Conservation (phyloP, 2,113 vertebrate genomes). For the Cyanoderma ruficeps region DNA sequence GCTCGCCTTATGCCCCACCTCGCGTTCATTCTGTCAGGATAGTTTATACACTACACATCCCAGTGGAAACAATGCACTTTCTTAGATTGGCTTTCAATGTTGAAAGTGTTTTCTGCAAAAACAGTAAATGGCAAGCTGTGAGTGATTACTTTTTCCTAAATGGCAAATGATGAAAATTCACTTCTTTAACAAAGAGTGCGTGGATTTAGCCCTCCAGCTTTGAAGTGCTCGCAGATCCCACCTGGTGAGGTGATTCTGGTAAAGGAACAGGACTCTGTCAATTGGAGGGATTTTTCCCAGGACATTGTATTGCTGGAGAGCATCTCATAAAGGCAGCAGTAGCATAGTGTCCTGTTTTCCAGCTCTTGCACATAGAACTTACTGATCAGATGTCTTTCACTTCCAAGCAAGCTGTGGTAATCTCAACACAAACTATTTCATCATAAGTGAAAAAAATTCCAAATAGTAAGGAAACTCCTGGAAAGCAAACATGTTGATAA, state of each 20-base stretch:
- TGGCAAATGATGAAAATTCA: background rate
- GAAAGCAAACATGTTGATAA: background rate
- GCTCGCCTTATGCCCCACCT: rapidly evolving
- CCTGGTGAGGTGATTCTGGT: rapidly evolving
- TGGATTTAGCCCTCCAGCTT: background rate
- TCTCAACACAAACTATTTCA: background rate
- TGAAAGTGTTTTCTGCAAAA: background rate
- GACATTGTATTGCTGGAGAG: background rate
- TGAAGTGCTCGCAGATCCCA: background rate
- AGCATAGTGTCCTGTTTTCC: rapidly evolving
- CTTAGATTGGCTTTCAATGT: too few relatives aligned
- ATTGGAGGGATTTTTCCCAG: background rate
- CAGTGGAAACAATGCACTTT: rapidly evolving
- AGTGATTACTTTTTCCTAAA: too few relatives aligned
- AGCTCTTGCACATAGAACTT: background rate
- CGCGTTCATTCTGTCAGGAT: background rate
- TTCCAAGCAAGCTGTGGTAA: background rate
- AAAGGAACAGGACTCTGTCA: background rate
- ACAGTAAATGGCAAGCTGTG: background rate
- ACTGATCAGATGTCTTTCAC: background rate
- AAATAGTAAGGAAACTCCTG: background rate
- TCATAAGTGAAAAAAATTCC: background rate
- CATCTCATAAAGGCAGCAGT: background rate
- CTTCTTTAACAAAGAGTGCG: background rate
- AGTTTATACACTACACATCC: rapidly evolving